phyloP scores from a whole-genome alignment of 1,140 invertebrate genomes.

The Bacillus rossius region DNA sequence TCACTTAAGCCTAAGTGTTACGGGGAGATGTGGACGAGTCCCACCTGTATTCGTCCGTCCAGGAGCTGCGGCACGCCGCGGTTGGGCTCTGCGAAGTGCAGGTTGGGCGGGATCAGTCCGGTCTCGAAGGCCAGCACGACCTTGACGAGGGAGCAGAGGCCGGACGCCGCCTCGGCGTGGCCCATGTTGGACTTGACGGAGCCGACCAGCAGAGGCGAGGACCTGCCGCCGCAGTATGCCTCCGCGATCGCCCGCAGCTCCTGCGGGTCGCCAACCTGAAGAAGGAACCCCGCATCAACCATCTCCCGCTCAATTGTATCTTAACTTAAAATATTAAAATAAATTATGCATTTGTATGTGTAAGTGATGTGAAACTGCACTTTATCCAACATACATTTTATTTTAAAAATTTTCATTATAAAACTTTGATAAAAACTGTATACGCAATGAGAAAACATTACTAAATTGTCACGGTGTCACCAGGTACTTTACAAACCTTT shows the following conservation, averaged over 20 bases:
- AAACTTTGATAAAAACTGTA: too few species aligned
- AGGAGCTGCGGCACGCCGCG: conserved; percentile 50
- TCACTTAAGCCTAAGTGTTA: too few species aligned
- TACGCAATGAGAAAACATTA: too few species aligned
- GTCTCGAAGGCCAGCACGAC: conserved; percentile 31
- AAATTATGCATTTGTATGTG: conserved; percentile 48
- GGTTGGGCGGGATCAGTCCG: conserved; percentile 28
- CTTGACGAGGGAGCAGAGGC: conserved; percentile 52
- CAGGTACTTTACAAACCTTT: too few species aligned
- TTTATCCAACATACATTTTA: conserved; percentile 61
- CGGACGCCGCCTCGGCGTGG: conserved; percentile 58
- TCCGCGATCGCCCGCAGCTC: conserved; percentile 36
- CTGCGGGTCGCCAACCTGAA: conserved; percentile 23
- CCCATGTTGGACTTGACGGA: conserved; percentile 72
- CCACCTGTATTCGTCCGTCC: conserved; percentile 40
- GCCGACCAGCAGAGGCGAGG: conserved; percentile 55
- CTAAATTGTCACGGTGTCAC: too few species aligned
- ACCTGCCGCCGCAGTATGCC: conserved; percentile 41
- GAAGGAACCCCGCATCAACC: conserved; percentile 35
- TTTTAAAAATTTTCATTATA: too few species aligned
- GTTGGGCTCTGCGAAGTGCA: conserved; percentile 28
- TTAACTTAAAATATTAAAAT: too few species aligned
- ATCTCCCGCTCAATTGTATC: too few species aligned
- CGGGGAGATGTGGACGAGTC: too few species aligned
- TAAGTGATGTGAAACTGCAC: conserved; percentile 59